Evolutionary conservation across 2,888 invertebrate genomes (phyloP).

Genomic region (Spilarctia lutea): DNA sequence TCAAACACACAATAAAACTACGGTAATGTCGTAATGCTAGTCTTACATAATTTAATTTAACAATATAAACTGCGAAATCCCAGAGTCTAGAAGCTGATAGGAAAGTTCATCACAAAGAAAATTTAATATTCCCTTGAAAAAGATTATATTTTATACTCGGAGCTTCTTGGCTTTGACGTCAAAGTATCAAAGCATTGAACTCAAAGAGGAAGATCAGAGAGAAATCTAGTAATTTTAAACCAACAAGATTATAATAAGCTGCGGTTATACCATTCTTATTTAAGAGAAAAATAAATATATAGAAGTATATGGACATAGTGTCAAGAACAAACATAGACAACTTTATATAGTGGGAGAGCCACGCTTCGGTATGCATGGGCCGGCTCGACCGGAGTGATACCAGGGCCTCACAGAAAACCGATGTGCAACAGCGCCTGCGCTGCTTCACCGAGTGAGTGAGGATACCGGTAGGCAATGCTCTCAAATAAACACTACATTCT

Average conservation of each 20-base stretch:
- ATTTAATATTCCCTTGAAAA: not conserved
- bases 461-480: no score
- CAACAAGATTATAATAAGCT: not conserved
- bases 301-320: no score
- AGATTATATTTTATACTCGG: not conserved
- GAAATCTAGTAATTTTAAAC: not conserved
- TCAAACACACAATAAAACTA: not conserved
- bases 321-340: no score
- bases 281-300: not conserved
- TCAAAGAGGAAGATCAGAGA: constrained; percentile 1
- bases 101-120: constrained; percentile 3
- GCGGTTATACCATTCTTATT: not conserved
- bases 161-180: constrained; percentile 1
- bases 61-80: not conserved
- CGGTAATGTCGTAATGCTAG: not conserved
- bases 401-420: no score
- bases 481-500: no score
- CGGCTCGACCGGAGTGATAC: no score
- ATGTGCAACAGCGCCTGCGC: no score
- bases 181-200: not conserved
- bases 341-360: no score
- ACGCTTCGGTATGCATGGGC: no score
- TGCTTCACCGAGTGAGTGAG: no score
- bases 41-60: not conserved
- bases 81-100: not conserved